Evolutionary conservation across 2,797 vertebrate species (phyloP).

Genomic region (Esox lucius): DNA sequence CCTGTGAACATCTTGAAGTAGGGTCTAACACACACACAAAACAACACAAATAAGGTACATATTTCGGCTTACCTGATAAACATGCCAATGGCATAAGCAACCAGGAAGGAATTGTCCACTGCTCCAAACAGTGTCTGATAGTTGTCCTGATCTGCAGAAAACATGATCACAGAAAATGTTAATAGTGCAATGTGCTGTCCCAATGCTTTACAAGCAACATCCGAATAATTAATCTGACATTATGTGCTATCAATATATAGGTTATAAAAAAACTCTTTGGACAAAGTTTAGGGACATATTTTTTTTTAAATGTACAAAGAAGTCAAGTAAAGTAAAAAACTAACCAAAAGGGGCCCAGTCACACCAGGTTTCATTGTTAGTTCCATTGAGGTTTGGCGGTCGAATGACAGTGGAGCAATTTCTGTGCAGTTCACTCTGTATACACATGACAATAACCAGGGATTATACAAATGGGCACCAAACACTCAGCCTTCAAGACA

Average conservation of each 20-base stretch:
- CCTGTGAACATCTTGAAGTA: neutral
- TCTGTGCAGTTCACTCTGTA: constrained; percentile 89
- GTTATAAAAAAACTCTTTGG: neutral
- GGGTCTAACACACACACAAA: neutral
- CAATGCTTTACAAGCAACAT: neutral
- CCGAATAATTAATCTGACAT: neutral
- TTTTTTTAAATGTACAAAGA: neutral
- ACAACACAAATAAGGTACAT: neutral
- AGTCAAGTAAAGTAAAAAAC: constrained; percentile 36
- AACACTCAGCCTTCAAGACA: neutral
- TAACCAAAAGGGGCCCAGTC: constrained; percentile 95
- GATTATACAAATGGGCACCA: neutral
- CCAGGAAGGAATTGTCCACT: constrained; percentile 92
- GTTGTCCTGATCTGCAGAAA: constrained; percentile 83
- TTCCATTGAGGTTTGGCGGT: constrained; percentile 70
- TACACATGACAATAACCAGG: neutral
- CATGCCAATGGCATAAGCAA: constrained; percentile 96
- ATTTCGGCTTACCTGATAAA: constrained; percentile 83
- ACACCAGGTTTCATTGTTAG: constrained; percentile 88
- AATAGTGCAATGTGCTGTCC: neutral
- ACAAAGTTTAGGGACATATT: neutral
- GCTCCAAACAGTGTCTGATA: constrained; percentile 89
- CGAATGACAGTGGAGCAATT: constrained; percentile 81
- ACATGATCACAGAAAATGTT: neutral
- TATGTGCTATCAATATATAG: neutral